Evolutionary conservation across 2,797 vertebrate genomes (phyloP).

Genomic region (Fratercula arctica): DNA sequence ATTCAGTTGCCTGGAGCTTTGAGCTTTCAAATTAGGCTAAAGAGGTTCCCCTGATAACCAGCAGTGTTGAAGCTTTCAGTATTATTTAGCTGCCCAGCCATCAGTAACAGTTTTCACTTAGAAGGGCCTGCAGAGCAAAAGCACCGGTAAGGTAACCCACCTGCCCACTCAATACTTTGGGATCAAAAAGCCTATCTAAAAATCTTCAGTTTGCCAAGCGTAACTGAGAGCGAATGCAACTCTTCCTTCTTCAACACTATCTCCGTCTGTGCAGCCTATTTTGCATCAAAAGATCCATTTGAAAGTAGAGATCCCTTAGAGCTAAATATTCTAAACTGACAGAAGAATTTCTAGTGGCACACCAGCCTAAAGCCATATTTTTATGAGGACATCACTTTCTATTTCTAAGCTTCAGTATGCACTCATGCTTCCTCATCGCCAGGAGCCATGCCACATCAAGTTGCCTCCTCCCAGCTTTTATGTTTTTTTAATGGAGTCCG

Average conservation of each 20-base stretch:
- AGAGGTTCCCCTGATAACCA: conserved; percentile 78
- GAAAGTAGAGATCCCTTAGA: conserved; percentile 81
- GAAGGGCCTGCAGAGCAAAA: not conserved
- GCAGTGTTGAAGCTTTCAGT: conserved; percentile 69
- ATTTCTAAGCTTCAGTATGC: conserved; percentile 82
- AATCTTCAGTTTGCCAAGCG: conserved; percentile 51
- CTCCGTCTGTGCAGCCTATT: conserved; percentile 77
- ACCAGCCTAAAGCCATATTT: conserved; percentile 82
- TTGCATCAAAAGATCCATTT: conserved; percentile 85
- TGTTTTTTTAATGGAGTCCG: conserved; percentile 73
- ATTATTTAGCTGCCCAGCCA: conserved; percentile 61
- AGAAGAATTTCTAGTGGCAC: conserved; percentile 84
- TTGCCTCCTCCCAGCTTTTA: conserved; percentile 77
- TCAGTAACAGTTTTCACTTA: conserved; percentile 29
- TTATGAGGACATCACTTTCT: conserved; percentile 88
- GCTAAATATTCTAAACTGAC: conserved; percentile 84
- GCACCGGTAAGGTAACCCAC: conserved; percentile 23
- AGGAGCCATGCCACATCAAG: conserved; percentile 79
- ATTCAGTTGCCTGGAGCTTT: conserved; percentile 74
- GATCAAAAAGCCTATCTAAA: conserved; percentile 62
- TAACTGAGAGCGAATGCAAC: conserved; percentile 63
- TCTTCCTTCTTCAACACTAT: conserved; percentile 69
- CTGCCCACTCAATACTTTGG: conserved; percentile 19
- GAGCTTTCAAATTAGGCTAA: conserved; percentile 80
- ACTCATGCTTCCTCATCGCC: conserved; percentile 79